Evolutionary conservation across 53 echinoderm and acorn worm species (phyloP), one percentile per base, ranked within the genome.

Genomic region (Holothuria scabra): DNA sequence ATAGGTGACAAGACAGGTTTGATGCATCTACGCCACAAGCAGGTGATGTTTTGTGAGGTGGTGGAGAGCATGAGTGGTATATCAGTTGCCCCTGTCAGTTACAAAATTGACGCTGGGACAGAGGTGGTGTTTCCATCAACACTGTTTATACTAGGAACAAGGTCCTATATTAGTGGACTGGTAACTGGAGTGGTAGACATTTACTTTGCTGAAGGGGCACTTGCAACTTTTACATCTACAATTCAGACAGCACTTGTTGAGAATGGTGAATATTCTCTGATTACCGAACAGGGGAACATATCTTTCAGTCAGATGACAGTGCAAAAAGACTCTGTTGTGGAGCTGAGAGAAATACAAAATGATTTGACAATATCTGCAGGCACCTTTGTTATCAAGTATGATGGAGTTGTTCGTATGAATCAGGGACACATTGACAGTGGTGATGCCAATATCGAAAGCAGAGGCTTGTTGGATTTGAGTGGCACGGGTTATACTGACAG

Each of bases 1-100:
- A 57, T 92, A n/a, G 95, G 95, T 28, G 95, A 95, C 72, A 79
- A 87, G 26, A 95, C 95, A 20, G 95, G 95, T n/a, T 88, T 84
- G 55, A 60, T 95, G 44, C 95, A 95, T 56, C 35, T 95, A 28
- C 83, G 92, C 22, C 84, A 63, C 60, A 65, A 76, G 0, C 95
- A 95, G 67, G 86, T 80, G 60, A 89, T 95, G 92, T 92, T 84
- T 87, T 93, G 90, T 86, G 95, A 95, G 49, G 87, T 90, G 84
- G 90, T 95, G 46, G 92, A 95, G 84, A 92, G 92, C 18, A 83
- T 90, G 67, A 92, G 90, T 82, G 95, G 95, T 10, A 92, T 90
- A 61, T 90, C 95, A 12, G 90, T 95, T 22, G 95, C 95, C n/a
- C 95, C 95, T 56, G 90, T 95, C 67, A 95, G 95, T 75, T 90